phyloP scores from a whole-genome alignment of 1,140 invertebrate genomes.

The Hyphantria cunea region DNA sequence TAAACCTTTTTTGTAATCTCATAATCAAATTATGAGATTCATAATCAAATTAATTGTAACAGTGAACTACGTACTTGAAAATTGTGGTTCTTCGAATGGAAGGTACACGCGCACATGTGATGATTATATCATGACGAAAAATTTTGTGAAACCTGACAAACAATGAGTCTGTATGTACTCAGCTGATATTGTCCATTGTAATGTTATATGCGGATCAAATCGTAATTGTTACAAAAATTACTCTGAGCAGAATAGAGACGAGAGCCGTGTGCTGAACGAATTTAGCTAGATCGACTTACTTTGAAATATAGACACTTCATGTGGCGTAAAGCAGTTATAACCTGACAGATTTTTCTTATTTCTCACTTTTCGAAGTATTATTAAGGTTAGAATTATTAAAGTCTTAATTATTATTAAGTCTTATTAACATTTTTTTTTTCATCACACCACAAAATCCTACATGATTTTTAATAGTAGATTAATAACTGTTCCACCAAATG shows the following conservation, averaged over 20 bases:
- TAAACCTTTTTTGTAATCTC: no score
- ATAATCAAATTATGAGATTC: no score
- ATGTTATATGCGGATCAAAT: slow-evolving; percentile 50
- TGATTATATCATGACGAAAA: slow-evolving; percentile 55
- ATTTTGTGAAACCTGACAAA: slow-evolving; percentile 48
- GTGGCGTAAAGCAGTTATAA: background rate
- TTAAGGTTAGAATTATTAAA: no score
- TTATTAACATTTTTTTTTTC: no score
- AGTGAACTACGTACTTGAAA: background rate
- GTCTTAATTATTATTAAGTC: no score
- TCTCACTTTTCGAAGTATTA: no score
- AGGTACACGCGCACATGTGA: slow-evolving; percentile 19
- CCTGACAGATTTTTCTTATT: no score
- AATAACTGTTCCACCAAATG: no score
- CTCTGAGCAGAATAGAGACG: slow-evolving; percentile 32
- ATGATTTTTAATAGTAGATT: no score
- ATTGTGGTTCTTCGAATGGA: slow-evolving; percentile 10
- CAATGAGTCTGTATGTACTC: slow-evolving; percentile 58
- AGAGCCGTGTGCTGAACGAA: slow-evolving; percentile 1
- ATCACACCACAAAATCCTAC: no score
- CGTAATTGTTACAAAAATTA: slow-evolving; percentile 54
- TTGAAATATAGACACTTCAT: background rate
- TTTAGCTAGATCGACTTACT: background rate
- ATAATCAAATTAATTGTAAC: no score
- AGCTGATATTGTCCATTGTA: slow-evolving; percentile 55